Percentiles rank a stretch among this genome's conserved stretches.
Conservation (phyloP, 2,888 invertebrate species). For the Drymonia ruficornis region DNA sequence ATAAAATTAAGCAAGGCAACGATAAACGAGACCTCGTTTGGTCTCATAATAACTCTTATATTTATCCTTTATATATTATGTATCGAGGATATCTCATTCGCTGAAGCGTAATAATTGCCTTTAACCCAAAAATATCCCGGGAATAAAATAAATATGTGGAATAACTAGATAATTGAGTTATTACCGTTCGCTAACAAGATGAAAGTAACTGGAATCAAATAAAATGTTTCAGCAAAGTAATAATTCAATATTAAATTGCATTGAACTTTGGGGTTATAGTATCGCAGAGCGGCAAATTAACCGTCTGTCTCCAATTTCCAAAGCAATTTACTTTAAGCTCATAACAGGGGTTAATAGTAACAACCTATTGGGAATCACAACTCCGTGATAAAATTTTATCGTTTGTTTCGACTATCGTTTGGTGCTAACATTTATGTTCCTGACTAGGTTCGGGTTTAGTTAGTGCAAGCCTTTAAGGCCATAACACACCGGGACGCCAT, state of each 20-base stretch:
- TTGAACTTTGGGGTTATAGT: conserved; percentile 32
- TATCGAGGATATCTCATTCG: neutral
- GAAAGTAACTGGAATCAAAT: conserved; percentile 1
- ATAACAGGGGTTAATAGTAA: conserved; percentile 42
- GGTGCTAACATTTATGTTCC: conserved; percentile 37
- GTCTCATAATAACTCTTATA: conserved; percentile 6
- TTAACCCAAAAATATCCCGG: conserved; percentile 5
- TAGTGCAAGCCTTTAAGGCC: no score
- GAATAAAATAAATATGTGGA: conserved; percentile 8
- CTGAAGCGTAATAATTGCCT: conserved; percentile 8
- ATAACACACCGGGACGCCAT: no score
- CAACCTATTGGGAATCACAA: conserved; percentile 44
- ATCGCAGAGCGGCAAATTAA: conserved; percentile 39
- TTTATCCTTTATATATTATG: conserved; percentile 1
- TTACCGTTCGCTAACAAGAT: conserved; percentile 4
- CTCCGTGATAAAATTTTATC: conserved; percentile 54
- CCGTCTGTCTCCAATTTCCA: conserved; percentile 34
- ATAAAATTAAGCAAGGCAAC: conserved; percentile 5
- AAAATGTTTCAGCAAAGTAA: conserved; percentile 2
- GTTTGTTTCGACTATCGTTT: conserved; percentile 51
- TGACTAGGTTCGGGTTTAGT: no score
- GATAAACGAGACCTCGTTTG: neutral
- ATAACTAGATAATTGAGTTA: conserved; percentile 5
- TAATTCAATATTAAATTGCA: conserved; percentile 13
- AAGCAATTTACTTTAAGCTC: conserved; percentile 37